These are phyloP conservation scores for Bellardia bayeri DNA, from an alignment of 2,888 invertebrate genomes.

Conservation along the genomic window DNA sequence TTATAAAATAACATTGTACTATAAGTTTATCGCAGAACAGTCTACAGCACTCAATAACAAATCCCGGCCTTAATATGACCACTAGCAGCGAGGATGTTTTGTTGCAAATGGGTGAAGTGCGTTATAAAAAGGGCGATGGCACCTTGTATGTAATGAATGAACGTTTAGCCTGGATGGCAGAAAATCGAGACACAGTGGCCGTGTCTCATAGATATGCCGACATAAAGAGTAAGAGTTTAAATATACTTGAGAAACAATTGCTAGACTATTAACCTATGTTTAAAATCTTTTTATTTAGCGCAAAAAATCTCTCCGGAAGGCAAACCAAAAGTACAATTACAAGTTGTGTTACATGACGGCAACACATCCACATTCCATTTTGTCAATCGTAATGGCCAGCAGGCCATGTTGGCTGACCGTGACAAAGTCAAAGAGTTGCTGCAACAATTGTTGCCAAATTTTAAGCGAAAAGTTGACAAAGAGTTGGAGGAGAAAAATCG, in stretches of 20 bases:
- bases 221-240: constrained; percentile 91
- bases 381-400: constrained; percentile 92
- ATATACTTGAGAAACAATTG: not conserved
- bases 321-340: constrained; percentile 98
- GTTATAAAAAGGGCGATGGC: constrained; percentile 98
- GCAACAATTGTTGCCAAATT: constrained; percentile 95
- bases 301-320: constrained; percentile 99
- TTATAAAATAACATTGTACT: too few species aligned
- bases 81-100: constrained; percentile 97
- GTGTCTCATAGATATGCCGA: constrained; percentile 97
- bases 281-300: constrained; percentile 85
- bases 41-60: too few species aligned
- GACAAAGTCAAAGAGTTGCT: constrained; percentile 96
- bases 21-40: too few species aligned
- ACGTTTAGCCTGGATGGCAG: constrained; percentile 97
- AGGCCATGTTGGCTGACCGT: constrained; percentile 94
- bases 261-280: not conserved
- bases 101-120: constrained; percentile 95
- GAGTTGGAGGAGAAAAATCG: constrained; percentile 96
- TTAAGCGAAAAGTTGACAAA: constrained; percentile 95
- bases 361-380: constrained; percentile 99
- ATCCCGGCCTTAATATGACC: constrained; percentile 86
- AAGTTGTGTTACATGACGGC: constrained; percentile 97
- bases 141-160: constrained; percentile 97
- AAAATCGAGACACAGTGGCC: constrained; percentile 95